These are phyloP conservation scores for Notodonta dromedarius DNA, from an alignment of 2,888 invertebrate species.

Conservation along the genomic window DNA sequence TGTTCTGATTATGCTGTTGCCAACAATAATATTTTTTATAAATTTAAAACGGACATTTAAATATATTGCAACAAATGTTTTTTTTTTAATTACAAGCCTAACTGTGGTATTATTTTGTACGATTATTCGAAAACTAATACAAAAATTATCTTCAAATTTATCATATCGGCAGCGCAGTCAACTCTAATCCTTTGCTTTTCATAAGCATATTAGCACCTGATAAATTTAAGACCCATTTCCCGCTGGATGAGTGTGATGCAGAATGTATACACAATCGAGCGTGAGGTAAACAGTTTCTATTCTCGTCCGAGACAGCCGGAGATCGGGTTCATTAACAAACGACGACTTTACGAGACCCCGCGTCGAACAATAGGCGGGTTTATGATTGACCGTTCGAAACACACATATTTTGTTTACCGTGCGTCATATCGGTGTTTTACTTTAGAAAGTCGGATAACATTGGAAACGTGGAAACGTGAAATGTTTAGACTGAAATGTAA, in stretches of 20 bases:
- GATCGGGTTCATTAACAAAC: constrained; percentile 68
- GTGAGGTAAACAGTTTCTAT: constrained; percentile 69
- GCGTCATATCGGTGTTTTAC: not conserved
- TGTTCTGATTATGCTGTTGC: too few species aligned
- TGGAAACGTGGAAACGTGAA: too few species aligned
- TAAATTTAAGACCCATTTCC: constrained; percentile 61
- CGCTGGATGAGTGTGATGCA: constrained; percentile 48
- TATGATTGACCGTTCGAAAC: constrained; percentile 29
- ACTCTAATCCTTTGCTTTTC: constrained; percentile 21
- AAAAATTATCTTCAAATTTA: not conserved
- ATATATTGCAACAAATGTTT: too few species aligned
- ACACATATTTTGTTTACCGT: not conserved
- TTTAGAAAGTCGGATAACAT: too few species aligned
- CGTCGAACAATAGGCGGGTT: constrained; percentile 41
- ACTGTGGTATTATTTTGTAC: too few species aligned
- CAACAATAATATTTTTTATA: too few species aligned
- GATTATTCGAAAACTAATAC: too few species aligned
- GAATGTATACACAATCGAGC: constrained; percentile 47
- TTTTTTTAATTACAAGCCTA: too few species aligned
- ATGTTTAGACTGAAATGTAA: too few species aligned
- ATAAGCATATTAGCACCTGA: constrained; percentile 62
- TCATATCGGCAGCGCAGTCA: not conserved
- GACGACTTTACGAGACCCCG: constrained; percentile 41
- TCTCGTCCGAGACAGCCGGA: constrained; percentile 50
- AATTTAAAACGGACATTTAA: too few species aligned